Evolutionary conservation across 2,888 invertebrate genomes (phyloP).

Genomic region (Sipunculus nudus): DNA sequence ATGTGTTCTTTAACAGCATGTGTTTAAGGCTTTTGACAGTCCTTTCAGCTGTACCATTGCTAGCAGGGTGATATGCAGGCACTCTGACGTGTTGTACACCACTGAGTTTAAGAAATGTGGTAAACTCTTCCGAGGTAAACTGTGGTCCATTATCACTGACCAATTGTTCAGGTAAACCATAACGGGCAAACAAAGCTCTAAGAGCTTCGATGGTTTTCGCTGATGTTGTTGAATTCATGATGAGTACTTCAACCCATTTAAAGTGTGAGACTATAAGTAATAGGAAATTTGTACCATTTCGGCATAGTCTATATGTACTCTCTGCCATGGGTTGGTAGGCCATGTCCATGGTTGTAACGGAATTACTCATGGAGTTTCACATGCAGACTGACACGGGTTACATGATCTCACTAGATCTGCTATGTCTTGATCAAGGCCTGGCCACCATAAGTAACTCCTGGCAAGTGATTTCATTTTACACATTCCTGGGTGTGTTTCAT

Average conservation of each 20-base stretch:
- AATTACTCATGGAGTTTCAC: neutral
- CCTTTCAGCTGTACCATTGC: neutral
- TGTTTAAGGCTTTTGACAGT: neutral
- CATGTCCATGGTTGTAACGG: neutral
- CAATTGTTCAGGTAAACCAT: neutral
- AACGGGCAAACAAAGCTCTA: neutral
- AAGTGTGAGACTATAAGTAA: neutral
- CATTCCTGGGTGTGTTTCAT: too few species aligned
- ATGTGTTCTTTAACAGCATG: neutral
- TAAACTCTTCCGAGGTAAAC: neutral
- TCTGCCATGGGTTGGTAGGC: neutral
- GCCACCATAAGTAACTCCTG: too few species aligned
- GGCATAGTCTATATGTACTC: neutral
- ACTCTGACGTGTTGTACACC: neutral
- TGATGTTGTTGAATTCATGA: neutral
- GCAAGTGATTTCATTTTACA: too few species aligned
- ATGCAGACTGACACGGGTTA: neutral
- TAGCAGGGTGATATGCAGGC: neutral
- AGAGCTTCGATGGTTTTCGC: neutral
- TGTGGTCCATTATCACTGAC: neutral
- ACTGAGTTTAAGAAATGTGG: neutral
- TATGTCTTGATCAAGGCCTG: neutral
- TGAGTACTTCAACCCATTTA: slow-evolving; percentile 1
- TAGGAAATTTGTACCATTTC: neutral
- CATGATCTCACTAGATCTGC: neutral